Evolutionary conservation across 2,113 vertebrate genomes (phyloP), one percentile per base, ranked within the genome.

Genomic region (Argyrosomus japonicus): DNA sequence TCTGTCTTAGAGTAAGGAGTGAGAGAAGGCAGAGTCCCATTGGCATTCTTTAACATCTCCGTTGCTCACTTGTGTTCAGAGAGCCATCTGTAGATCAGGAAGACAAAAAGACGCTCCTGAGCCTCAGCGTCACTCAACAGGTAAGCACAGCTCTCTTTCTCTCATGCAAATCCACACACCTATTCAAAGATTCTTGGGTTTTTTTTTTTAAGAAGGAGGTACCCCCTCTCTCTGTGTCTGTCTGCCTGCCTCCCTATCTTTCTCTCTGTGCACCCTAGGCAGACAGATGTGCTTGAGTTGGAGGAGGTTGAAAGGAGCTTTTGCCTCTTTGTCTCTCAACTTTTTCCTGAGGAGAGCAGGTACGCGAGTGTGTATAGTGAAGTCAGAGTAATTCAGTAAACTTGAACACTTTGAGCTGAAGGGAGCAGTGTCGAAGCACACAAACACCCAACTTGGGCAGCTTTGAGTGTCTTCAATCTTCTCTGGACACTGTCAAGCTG

Each of bases 121-220:
- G 88, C 89, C 88, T 91, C 27, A 75, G 87, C 74, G 77, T 83
- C 88, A 88, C 86, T 93, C 94, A 93, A 94, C 94, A 95, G 95
- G 95, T 95, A 91, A 92, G 92, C 89, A 67, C 60, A 47, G 54
- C 78, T 88, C 75, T 60, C 78, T 91, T 68, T 80, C 89, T 89
- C 82, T 88, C 84, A 92, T 92, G 90, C 92, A 93, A 94, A 93
- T 94, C 81, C 77, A 57, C 79, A 85, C 75, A 87, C 86, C 62
- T 71, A 78, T 87, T 93, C 88, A 94, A 93, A 94, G 87, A 83
- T 83, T 75, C 85, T 56, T 57, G n/a, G n/a, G n/a, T 79, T 63
- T 79, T 75, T 81, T 56, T 69, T 25, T 81, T 69, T 29, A 18
- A 68, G 18, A 79, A 78, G 80, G 45, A 86, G 78, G 53, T 79